phyloP scores from a whole-genome alignment of 2,888 invertebrate species.

The Philereme vetulata region DNA sequence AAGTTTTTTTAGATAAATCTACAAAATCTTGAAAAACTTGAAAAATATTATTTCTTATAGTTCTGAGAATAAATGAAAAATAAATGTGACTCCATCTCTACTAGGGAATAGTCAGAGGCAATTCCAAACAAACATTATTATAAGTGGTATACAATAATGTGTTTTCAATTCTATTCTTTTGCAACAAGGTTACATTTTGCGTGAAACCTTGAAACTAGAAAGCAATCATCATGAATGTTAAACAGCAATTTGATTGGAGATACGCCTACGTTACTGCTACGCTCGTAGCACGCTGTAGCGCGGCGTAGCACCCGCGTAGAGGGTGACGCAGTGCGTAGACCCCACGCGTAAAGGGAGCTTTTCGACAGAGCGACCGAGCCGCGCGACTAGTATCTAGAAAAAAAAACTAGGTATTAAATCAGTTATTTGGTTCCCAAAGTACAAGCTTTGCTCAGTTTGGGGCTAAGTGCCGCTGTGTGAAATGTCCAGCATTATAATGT shows the following conservation, averaged over 20 bases:
- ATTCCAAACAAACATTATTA: too few relatives aligned
- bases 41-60: too few relatives aligned
- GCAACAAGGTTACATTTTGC: not conserved
- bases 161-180: not conserved
- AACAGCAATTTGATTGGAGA: constrained; percentile 15
- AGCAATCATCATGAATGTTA: constrained; percentile 6
- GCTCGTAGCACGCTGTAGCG: constrained; percentile 38
- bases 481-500: too few relatives aligned
- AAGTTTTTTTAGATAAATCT: too few relatives aligned
- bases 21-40: too few relatives aligned
- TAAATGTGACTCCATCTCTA: too few relatives aligned
- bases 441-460: too few relatives aligned
- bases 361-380: constrained; percentile 5
- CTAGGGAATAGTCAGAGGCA: too few relatives aligned
- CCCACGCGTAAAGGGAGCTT: constrained; percentile 16
- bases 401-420: not conserved
- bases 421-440: too few relatives aligned
- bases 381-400: not conserved
- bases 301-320: constrained; percentile 45
- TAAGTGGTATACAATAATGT: too few relatives aligned
- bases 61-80: too few relatives aligned
- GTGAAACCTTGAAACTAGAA: constrained; percentile 11
- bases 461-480: too few relatives aligned
- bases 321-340: constrained; percentile 27
- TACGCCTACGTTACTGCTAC: constrained; percentile 34